Evolutionary conservation across 2,113 vertebrate genomes (phyloP).

Genomic region (Protobothrops mucrosquamatus): DNA sequence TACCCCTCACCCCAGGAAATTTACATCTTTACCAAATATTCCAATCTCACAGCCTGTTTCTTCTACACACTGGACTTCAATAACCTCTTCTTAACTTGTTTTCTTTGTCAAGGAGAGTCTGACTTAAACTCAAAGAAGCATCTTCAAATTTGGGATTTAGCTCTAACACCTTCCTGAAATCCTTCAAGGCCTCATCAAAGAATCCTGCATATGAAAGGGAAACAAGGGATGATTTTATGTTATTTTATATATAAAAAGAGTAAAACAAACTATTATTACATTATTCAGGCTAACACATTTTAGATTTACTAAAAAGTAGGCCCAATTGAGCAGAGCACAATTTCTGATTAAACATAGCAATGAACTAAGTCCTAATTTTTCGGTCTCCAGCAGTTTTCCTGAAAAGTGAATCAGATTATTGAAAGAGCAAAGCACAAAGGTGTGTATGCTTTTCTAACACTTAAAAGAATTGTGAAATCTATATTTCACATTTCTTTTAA

Average conservation of each 20-base stretch:
- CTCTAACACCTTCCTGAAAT: constrained; percentile 85
- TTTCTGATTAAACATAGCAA: neutral
- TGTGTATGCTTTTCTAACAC: neutral
- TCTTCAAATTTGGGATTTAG: constrained; percentile 90
- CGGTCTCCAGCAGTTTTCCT: neutral
- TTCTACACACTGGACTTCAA: constrained; percentile 44
- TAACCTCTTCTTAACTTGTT: constrained; percentile 77
- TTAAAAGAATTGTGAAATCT: neutral
- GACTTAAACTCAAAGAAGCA: constrained; percentile 83
- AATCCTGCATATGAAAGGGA: constrained; percentile 71
- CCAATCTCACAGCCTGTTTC: neutral
- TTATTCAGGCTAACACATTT: neutral
- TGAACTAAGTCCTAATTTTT: neutral
- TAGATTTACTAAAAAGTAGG: neutral
- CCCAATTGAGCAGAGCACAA: neutral
- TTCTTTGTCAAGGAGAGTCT: constrained; percentile 84
- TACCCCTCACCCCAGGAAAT: neutral
- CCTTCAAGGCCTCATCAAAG: constrained; percentile 85
- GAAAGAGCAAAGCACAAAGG: neutral
- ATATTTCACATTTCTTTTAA: neutral
- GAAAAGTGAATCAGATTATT: neutral
- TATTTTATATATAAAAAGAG: neutral
- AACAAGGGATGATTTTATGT: neutral
- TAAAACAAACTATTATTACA: neutral
- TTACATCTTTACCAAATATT: neutral